Percentiles rank a stretch among this genome's conserved stretches.
phyloP scores from a whole-genome alignment of 37 sponge, comb jelly and placozoan genomes.

The Chondrilla cf. caribensis region DNA sequence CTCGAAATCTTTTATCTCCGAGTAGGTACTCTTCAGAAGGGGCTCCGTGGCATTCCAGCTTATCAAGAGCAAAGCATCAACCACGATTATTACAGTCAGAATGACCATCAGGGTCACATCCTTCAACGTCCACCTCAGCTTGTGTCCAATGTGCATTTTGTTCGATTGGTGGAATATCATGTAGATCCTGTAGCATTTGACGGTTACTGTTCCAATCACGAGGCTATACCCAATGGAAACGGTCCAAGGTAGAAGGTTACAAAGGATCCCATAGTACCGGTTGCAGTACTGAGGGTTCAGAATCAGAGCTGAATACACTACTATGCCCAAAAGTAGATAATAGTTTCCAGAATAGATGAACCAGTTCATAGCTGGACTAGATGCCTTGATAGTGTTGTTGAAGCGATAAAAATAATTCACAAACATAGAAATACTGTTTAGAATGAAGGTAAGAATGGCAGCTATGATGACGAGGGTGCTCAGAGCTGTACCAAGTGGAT shows the following conservation, averaged over 20 bases:
- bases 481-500: neutral
- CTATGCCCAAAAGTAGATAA: neutral
- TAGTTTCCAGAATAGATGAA: constrained; percentile 9
- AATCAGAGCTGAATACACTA: neutral
- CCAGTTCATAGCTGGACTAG: constrained; percentile 9
- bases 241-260: constrained; percentile 18
- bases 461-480: neutral
- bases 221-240: constrained; percentile 8
- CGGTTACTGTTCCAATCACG: neutral
- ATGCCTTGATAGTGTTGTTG: neutral
- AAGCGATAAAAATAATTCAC: neutral
- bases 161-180: neutral
- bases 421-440: neutral
- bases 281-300: neutral
- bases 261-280: neutral
- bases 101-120: neutral
- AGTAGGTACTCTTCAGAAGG: neutral
- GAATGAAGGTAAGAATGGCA: neutral
- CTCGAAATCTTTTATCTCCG: neutral
- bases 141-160: neutral
- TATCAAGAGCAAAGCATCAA: neutral
- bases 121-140: neutral
- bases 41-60: neutral
- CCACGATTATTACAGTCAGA: neutral
- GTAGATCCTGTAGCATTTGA: constrained; percentile 5